phyloP scores from a whole-genome alignment of 2,113 vertebrate species.

The Colaptes auratus region DNA sequence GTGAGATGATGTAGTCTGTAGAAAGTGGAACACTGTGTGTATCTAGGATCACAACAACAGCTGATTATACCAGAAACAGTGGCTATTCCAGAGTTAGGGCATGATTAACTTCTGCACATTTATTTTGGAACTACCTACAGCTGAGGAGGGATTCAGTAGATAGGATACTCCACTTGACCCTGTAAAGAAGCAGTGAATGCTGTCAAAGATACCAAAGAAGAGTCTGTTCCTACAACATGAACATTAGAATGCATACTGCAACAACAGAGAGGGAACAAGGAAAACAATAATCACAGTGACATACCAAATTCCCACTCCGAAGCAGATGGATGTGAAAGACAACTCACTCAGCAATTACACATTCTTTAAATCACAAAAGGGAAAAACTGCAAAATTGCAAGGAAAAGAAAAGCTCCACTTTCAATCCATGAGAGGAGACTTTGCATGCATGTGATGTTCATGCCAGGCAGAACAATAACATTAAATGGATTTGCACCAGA shows the following conservation, averaged over 20 bases:
- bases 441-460: neutral
- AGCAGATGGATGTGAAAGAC: neutral
- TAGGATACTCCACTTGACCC: neutral
- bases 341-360: constrained; percentile 9
- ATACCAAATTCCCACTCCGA: neutral
- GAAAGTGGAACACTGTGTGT: neutral
- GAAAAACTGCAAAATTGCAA: neutral
- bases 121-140: neutral
- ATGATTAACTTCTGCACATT: neutral
- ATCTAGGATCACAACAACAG: neutral
- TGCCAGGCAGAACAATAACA: neutral
- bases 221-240: neutral
- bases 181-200: neutral
- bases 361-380: constrained; percentile 16
- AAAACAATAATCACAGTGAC: neutral
- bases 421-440: neutral
- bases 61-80: neutral
- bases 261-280: neutral
- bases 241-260: neutral
- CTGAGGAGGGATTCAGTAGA: neutral
- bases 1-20: neutral
- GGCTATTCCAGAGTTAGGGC: neutral
- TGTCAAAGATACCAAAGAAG: neutral
- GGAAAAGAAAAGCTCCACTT: neutral
- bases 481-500: neutral